Conservation (phyloP, 2,113 vertebrate genomes). For the Ceratotherium simum region DNA sequence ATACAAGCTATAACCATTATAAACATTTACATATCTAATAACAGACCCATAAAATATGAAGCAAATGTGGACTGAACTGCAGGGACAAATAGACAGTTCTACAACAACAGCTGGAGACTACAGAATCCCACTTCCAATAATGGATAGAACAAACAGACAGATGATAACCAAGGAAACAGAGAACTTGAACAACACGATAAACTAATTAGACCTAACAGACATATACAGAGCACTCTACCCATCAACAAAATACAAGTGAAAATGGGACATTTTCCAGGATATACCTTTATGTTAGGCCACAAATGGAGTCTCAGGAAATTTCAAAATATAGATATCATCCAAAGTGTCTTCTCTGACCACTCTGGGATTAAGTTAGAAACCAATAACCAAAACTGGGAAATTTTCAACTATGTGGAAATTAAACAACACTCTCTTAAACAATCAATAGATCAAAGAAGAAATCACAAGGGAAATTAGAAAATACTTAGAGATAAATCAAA, state of each 20-base stretch:
- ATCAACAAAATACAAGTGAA: background rate
- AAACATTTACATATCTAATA: background rate
- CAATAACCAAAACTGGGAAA: background rate
- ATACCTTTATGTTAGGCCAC: background rate
- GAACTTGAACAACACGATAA: background rate
- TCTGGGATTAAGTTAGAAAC: background rate
- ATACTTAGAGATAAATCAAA: background rate
- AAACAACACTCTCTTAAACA: background rate
- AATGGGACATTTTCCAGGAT: background rate
- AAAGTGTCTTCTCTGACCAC: background rate
- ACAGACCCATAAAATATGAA: background rate
- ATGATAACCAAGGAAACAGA: background rate
- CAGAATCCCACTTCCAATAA: background rate
- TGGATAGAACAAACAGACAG: background rate
- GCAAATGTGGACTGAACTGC: background rate
- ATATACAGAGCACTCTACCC: background rate
- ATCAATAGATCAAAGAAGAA: background rate
- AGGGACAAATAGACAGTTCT: background rate
- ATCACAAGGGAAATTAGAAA: background rate
- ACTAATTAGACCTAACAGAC: background rate
- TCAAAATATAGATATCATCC: background rate
- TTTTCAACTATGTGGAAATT: background rate
- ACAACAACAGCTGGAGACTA: background rate
- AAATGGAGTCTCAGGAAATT: background rate
- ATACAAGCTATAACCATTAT: background rate